Conservation (phyloP, 2,113 vertebrate species). For the Colaptes auratus region DNA sequence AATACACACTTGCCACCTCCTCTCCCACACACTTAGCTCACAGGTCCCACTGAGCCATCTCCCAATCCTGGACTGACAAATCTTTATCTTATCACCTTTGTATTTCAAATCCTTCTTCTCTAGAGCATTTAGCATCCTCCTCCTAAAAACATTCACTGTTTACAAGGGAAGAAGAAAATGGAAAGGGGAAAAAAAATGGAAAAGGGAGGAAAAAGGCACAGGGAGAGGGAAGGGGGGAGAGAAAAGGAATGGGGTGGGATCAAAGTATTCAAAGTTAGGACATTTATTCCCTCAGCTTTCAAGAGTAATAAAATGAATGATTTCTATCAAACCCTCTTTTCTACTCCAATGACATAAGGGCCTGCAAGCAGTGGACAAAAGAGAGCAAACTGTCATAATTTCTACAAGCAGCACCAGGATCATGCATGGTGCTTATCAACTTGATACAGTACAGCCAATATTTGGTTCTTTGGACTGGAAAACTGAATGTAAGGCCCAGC, state of each 20-base stretch:
- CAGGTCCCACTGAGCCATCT: conserved; percentile 33
- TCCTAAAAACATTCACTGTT: conserved; percentile 20
- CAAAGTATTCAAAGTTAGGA: background rate
- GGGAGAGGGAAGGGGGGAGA: background rate
- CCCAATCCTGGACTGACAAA: conserved; percentile 25
- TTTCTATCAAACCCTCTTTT: background rate
- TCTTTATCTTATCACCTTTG: conserved; percentile 37
- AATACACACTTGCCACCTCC: background rate
- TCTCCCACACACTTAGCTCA: background rate
- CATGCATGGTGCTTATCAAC: background rate
- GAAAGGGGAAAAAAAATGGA: too few species aligned
- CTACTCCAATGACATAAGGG: background rate
- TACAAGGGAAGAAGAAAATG: background rate
- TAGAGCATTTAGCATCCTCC: background rate
- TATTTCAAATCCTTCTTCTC: conserved; percentile 26
- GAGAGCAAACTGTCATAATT: background rate
- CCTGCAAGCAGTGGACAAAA: background rate
- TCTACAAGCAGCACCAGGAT: background rate
- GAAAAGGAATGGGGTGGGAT: background rate
- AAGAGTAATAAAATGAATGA: background rate
- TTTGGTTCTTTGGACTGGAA: background rate
- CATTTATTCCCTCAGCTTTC: background rate
- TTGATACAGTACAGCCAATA: background rate
- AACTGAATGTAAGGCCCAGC: background rate
- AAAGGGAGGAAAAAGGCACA: too few species aligned